phyloP scores from a whole-genome alignment of 2,797 vertebrate genomes.

The Aplochiton taeniatus region DNA sequence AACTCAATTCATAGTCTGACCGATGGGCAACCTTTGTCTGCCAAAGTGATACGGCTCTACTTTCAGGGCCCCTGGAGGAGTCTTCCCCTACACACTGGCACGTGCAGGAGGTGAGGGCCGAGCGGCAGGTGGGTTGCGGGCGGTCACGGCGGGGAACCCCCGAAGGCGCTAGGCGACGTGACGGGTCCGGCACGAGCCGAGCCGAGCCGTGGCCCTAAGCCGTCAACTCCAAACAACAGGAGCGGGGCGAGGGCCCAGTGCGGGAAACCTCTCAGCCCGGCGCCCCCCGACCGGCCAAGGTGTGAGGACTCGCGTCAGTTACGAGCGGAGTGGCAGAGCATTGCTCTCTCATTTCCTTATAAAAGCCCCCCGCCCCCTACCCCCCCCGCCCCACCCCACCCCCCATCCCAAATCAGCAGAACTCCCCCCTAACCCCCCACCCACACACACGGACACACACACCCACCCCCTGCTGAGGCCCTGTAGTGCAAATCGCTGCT shows the following conservation, averaged over 20 bases:
- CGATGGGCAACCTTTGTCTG: too few relatives aligned
- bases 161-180: constrained; percentile 49
- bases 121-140: constrained; percentile 49
- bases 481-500: constrained; percentile 87
- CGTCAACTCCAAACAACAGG: constrained; percentile 21
- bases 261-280: constrained; percentile 63
- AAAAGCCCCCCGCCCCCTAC: constrained; percentile 66
- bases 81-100: not conserved
- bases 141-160: not conserved
- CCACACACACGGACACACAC: too few relatives aligned
- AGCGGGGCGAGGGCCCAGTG: constrained; percentile 28
- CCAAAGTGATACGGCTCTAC: too few relatives aligned
- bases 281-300: constrained; percentile 39
- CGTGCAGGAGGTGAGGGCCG: constrained; percentile 38
- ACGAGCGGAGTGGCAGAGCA: constrained; percentile 77
- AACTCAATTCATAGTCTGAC: too few relatives aligned
- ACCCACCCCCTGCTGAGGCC: constrained; percentile 86
- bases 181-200: too few relatives aligned
- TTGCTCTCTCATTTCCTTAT: constrained; percentile 84
- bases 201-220: constrained; percentile 18
- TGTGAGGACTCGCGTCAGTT: constrained; percentile 71
- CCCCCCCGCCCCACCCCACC: constrained; percentile 22
- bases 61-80: too few relatives aligned
- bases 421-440: constrained; percentile 31
- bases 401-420: constrained; percentile 9